Base-by-base conservation (phyloP, 2,888 invertebrate genomes). In the Caenorhabditis parvicauda region DNA sequence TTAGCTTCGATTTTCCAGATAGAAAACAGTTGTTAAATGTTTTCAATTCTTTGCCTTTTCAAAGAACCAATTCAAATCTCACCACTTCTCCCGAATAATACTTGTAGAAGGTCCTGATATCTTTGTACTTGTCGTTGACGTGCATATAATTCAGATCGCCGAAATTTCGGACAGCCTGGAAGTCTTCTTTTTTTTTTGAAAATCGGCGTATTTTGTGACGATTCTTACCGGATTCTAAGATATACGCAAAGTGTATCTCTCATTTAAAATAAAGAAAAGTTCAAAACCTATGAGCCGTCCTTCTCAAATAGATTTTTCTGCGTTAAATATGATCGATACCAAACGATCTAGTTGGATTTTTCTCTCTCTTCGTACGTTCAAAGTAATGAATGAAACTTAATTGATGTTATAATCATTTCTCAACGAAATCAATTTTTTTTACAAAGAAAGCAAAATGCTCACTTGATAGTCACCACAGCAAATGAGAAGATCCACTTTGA, bases 401-500 rank as follows among this genome's bases (percentile, higher is more conserved):
- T n/a, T n/a, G n/a, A n/a, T n/a, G n/a, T n/a, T n/a, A n/a, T n/a
- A n/a, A n/a, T n/a, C n/a, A n/a, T n/a, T n/a, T n/a, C n/a, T n/a
- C n/a, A n/a, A n/a, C n/a, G n/a, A n/a, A n/a, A n/a, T n/a, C n/a
- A n/a, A n/a, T n/a, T n/a, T n/a, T n/a, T n/a, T n/a, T n/a, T n/a
- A n/a, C n/a, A n/a, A n/a, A n/a, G n/a, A n/a, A n/a, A n/a, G n/a
- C n/a, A n/a, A n/a, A n/a, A n/a, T n/a, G n/a, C n/a, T n/a, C n/a
- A 75, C 75, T 63, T 77, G 79, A 83, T 96, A 99, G 84, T 98
- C 98, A 0, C 98, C 98, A 83, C 96, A 98, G 79, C 96, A 95
- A 59, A 99, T 87, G 29, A 99, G 84, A 53, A 98, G 85, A 84
- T 96, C 94, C 43, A 96, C 86, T 83, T 90, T 90, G 51, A 89